Conservation (phyloP, 2,888 invertebrate species). For the Balanococcus diminutus region DNA sequence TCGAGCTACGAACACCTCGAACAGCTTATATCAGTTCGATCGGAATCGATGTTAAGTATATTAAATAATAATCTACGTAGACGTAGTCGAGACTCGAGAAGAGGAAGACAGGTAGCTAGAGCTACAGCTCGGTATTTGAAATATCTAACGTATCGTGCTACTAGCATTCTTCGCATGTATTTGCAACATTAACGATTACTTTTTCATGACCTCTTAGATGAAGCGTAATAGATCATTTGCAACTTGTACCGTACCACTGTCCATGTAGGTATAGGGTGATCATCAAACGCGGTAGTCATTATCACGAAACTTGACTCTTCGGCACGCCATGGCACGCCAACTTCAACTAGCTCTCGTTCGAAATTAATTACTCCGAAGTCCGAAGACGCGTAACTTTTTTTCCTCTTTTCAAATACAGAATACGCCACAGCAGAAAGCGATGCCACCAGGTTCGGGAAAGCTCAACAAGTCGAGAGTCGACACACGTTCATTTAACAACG, state of each 20-base stretch:
- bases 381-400: not conserved
- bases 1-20: too few relatives aligned
- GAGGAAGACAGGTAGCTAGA: constrained; percentile 15
- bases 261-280: constrained; percentile 21
- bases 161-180: constrained; percentile 26
- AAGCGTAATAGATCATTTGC: constrained; percentile 41
- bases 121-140: too few relatives aligned
- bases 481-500: not conserved
- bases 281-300: constrained; percentile 14
- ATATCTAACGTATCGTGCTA: constrained; percentile 28
- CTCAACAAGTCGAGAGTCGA: too few relatives aligned
- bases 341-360: not conserved
- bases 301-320: not conserved
- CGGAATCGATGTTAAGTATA: not conserved
- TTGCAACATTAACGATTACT: constrained; percentile 28
- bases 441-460: not conserved
- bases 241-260: not conserved
- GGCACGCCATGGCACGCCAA: not conserved
- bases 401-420: not conserved
- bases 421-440: not conserved
- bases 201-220: constrained; percentile 20
- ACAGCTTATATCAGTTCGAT: not conserved
- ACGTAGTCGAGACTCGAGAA: not conserved
- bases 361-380: not conserved
- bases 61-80: not conserved